Conservation (phyloP, 2,888 invertebrate species). For the Acanthosepion pharaonis region DNA sequence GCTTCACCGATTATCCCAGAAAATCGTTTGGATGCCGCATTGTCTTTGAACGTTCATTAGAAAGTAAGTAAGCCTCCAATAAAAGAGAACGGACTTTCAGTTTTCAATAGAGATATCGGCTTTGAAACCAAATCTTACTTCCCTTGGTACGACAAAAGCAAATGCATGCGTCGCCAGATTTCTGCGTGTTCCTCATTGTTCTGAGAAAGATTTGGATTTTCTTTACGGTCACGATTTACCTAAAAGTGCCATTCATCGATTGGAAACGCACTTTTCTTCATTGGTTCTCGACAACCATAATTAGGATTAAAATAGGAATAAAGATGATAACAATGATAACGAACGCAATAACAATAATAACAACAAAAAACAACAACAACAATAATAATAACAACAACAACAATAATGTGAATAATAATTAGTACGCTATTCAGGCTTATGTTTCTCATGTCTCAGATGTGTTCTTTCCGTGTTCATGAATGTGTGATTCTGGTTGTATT, state of each 20-base stretch:
- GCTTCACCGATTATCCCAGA: neutral
- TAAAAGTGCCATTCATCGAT: neutral
- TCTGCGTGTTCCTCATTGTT: neutral
- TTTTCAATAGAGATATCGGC: neutral
- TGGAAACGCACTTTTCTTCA: neutral
- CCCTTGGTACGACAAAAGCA: neutral
- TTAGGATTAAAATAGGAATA: neutral
- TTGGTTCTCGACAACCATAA: neutral
- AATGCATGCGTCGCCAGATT: neutral
- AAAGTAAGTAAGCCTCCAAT: neutral
- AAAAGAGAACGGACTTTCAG: neutral
- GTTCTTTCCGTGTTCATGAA: no score
- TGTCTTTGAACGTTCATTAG: neutral
- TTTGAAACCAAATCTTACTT: slow-evolving; percentile 21
- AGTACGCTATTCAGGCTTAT: no score
- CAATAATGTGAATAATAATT: no score
- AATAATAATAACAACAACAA: no score
- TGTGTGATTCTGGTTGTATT: no score
- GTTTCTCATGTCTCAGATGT: no score
- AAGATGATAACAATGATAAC: neutral
- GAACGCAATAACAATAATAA: neutral
- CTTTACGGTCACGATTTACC: neutral
- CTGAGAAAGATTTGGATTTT: neutral
- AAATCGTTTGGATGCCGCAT: neutral
- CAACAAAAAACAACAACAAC: neutral